These are phyloP conservation scores for Eupsittula cactorum DNA, from an alignment of 2,113 vertebrate genomes.

Conservation along the genomic window DNA sequence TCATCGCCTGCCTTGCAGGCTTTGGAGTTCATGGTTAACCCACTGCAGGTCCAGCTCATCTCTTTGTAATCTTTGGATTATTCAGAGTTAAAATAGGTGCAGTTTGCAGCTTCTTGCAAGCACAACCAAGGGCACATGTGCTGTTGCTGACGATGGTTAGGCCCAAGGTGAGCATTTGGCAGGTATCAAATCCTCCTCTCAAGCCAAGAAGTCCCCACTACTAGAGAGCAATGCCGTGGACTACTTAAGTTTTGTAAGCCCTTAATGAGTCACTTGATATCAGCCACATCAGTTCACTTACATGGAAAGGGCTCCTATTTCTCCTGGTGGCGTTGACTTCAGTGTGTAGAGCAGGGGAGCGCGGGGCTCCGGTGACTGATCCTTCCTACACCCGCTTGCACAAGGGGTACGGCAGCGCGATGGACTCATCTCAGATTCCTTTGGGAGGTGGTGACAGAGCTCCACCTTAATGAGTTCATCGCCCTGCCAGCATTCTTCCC, in stretches of 20 bases:
- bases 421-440: conserved; percentile 66
- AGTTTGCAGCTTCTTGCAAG: neutral
- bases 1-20: neutral
- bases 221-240: conserved; percentile 36
- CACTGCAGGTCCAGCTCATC: neutral
- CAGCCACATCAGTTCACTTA: conserved; percentile 38
- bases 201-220: conserved; percentile 50
- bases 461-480: conserved; percentile 70
- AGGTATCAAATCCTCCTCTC: conserved; percentile 51
- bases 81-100: neutral
- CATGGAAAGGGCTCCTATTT: conserved; percentile 67
- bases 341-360: neutral
- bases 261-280: conserved; percentile 64
- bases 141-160: neutral
- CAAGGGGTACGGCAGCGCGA: neutral
- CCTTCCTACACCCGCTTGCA: conserved; percentile 53
- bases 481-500: conserved; percentile 63
- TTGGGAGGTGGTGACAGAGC: conserved; percentile 65
- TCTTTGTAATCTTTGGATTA: neutral
- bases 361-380: conserved; percentile 36
- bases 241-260: conserved; percentile 63
- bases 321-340: conserved; percentile 11
- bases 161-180: neutral
- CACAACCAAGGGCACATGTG: neutral
- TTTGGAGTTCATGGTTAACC: neutral